Percentiles rank a stretch among this genome's conserved stretches.
Evolutionary conservation across 2,113 vertebrate genomes (phyloP).

Genomic region (Myodes glareolus): DNA sequence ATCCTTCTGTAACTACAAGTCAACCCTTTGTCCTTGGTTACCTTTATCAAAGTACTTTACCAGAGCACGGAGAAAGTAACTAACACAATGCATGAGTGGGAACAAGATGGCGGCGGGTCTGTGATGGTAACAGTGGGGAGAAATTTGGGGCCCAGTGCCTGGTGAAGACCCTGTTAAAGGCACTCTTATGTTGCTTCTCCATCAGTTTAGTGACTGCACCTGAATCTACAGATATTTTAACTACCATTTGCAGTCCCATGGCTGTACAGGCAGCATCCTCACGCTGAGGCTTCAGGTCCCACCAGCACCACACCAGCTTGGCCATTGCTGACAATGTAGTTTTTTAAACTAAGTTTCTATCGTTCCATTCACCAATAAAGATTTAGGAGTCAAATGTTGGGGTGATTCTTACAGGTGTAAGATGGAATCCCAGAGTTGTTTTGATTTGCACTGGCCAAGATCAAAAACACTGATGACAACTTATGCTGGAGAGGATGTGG

Average conservation of each 20-base stretch:
- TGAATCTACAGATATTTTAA: too few relatives aligned
- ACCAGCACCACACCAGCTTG: background rate
- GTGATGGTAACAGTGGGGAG: background rate
- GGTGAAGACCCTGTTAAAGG: background rate
- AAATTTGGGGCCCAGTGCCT: background rate
- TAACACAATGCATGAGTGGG: background rate
- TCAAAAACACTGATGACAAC: too few relatives aligned
- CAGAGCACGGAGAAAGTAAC: background rate
- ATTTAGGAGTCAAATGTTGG: too few relatives aligned
- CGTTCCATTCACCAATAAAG: too few relatives aligned
- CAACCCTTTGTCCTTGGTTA: background rate
- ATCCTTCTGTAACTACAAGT: background rate
- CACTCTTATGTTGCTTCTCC: background rate
- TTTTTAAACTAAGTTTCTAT: background rate
- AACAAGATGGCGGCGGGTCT: background rate
- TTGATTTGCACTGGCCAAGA: too few relatives aligned
- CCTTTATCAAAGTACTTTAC: background rate
- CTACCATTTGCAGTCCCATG: background rate
- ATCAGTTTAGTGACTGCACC: too few relatives aligned
- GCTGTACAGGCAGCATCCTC: background rate
- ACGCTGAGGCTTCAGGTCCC: background rate
- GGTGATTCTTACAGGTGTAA: too few relatives aligned
- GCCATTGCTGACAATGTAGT: too few relatives aligned
- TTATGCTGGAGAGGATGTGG: too few relatives aligned
- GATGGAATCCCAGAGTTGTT: too few relatives aligned